These are phyloP conservation scores for Zhuqinia jingwanae DNA, from an alignment of 2,888 invertebrate genomes.

Conservation along the genomic window DNA sequence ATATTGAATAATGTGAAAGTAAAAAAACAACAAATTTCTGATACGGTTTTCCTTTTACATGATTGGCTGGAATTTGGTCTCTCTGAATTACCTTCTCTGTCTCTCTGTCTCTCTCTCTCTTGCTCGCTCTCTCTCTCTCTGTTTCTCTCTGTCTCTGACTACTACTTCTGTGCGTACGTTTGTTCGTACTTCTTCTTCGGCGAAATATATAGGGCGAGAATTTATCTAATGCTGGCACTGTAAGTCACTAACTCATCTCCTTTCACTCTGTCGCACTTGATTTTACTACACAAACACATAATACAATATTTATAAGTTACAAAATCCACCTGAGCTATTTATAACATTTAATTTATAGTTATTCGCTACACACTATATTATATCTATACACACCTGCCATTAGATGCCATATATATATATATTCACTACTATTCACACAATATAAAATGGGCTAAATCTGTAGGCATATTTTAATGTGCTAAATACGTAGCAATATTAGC, in stretches of 20 bases:
- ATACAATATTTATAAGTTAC: constrained; percentile 25
- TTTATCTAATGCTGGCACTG: constrained; percentile 76
- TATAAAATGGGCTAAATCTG: too few relatives aligned
- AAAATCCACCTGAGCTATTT: background rate
- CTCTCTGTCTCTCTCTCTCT: constrained; percentile 48
- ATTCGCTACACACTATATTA: background rate
- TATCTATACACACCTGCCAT: background rate
- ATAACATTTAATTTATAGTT: background rate
- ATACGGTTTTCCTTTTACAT: constrained; percentile 71
- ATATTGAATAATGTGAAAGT: constrained; percentile 57
- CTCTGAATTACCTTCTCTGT: constrained; percentile 59
- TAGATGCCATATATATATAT: background rate
- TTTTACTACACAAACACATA: constrained; percentile 65
- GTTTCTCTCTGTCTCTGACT: constrained; percentile 61
- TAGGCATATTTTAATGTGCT: too few relatives aligned
- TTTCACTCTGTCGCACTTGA: constrained; percentile 74
- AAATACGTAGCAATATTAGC: too few relatives aligned
- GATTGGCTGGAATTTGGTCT: constrained; percentile 71
- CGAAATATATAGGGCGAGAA: constrained; percentile 75
- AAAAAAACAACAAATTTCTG: constrained; percentile 56
- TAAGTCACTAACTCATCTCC: constrained; percentile 75
- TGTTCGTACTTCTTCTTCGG: constrained; percentile 68
- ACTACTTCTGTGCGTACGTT: constrained; percentile 63
- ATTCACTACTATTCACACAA: too few relatives aligned
- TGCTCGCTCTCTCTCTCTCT: constrained; percentile 42